A percentile compares a stretch with the other conserved stretches of the same genome.
phyloP scores from a whole-genome alignment of 1,140 invertebrate genomes.

The Riptortus pedestris region DNA sequence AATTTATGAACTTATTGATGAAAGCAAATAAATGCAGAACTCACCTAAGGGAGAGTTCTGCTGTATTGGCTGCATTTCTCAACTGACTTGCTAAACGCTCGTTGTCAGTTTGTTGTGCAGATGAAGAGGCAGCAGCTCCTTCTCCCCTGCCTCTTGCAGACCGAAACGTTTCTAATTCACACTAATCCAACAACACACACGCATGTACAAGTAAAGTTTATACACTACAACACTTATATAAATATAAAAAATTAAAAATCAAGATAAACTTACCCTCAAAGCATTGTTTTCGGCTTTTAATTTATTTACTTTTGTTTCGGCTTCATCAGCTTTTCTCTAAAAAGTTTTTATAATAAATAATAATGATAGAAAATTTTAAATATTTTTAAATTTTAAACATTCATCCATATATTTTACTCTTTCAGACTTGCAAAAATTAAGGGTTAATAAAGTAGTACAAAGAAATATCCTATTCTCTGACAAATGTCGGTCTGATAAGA shows the following conservation, averaged over 20 bases:
- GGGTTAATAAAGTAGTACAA: too few species aligned
- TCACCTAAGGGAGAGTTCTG: constrained; percentile 52
- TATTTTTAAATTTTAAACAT: too few species aligned
- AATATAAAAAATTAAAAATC: background rate
- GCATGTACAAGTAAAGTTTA: background rate
- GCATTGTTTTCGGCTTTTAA: constrained; percentile 48
- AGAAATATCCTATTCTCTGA: too few species aligned
- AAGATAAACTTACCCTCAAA: constrained; percentile 41
- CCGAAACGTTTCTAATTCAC: constrained; percentile 16
- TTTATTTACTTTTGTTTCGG: constrained; percentile 44
- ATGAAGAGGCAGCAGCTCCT: constrained; percentile 27
- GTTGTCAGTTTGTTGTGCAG: constrained; percentile 34
- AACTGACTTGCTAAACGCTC: constrained; percentile 44
- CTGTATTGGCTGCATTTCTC: constrained; percentile 48
- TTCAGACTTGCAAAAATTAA: too few species aligned
- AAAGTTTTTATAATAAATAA: too few species aligned
- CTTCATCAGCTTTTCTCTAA: constrained; percentile 44
- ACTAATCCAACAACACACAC: too few species aligned
- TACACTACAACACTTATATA: too few species aligned
- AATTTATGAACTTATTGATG: too few species aligned
- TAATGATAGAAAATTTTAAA: too few species aligned
- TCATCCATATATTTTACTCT: too few species aligned
- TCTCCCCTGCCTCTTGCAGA: background rate
- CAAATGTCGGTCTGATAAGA: too few species aligned
- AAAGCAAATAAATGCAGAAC: too few species aligned